phyloP scores from a whole-genome alignment of 2,797 vertebrate genomes.

The Steatocranus sp. region DNA sequence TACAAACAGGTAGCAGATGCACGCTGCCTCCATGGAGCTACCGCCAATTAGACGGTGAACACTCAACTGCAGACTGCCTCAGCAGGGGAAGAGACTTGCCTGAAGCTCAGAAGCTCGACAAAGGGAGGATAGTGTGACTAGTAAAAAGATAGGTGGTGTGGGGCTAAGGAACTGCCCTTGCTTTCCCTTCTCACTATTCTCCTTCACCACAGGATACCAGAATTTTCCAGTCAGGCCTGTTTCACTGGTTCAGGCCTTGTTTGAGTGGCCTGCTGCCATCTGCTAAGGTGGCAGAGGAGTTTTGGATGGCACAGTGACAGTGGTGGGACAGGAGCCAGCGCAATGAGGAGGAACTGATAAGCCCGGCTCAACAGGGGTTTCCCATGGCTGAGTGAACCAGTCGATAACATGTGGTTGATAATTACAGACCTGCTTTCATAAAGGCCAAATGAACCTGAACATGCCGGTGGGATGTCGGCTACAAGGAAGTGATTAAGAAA shows the following conservation, averaged over 20 bases:
- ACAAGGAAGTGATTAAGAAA: background rate
- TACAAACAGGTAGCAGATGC: constrained; percentile 86
- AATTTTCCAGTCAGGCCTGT: constrained; percentile 35
- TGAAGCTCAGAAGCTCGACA: constrained; percentile 39
- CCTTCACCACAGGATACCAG: background rate
- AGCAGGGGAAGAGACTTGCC: constrained; percentile 38
- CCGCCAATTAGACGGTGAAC: constrained; percentile 71
- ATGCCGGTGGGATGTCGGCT: background rate
- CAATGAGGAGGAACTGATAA: constrained; percentile 48
- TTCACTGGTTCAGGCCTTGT: constrained; percentile 11
- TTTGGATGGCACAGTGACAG: constrained; percentile 31
- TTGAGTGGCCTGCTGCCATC: constrained; percentile 26
- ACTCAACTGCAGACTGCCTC: constrained; percentile 50
- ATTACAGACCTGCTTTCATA: background rate
- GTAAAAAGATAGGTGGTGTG: background rate
- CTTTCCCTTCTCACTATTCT: background rate
- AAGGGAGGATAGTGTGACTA: constrained; percentile 25
- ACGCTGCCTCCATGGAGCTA: constrained; percentile 54
- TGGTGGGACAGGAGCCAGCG: constrained; percentile 8
- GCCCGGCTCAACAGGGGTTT: constrained; percentile 15
- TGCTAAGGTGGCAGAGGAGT: background rate
- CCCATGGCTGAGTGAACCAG: background rate
- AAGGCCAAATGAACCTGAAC: background rate
- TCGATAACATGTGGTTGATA: background rate
- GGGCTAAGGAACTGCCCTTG: constrained; percentile 23